Evolutionary conservation across 2,797 vertebrate genomes (phyloP), one percentile per base, ranked within the genome.

Genomic region (Sus cebifrons): DNA sequence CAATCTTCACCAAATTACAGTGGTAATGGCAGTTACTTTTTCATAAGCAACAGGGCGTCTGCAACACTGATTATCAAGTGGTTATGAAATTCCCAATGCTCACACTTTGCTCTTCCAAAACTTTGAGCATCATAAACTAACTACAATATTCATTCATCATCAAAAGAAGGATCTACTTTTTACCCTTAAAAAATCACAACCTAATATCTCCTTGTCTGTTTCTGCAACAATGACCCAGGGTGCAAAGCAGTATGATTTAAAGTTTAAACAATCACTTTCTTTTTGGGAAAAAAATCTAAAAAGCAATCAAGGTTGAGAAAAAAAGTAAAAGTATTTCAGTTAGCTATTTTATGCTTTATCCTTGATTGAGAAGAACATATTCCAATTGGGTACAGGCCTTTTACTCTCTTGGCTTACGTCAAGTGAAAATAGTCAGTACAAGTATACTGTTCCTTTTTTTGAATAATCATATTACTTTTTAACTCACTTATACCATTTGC

Each of bases 1-100:
- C 29, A 96, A 12, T 73, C 60, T 86, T 96, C 94, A 36, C 49
- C 79, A 96, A 92, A 95, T 96, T 93, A 86, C 49, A 87, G 17
- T 89, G 11, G 36, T 79, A 94, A 96, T 81, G n/a, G 67, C 52
- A 23, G 75, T 90, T 85, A 91, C 23, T 95, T 94, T 95, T 92
- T 93, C 75, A 94, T 78, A 95, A 96, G 86, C 83, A 79, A 91
- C 86, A 96, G 93, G 68, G 70, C 0, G 1, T 88, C 85, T 94
- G 54, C 25, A 84, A 65, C 89, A 87, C 81, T 97, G 95, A 94
- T 97, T 96, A 96, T 94, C 67, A 89, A 95, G 93, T 86, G 78
- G 11, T 93, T 96, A 29, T 95, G 87, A 96, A 93, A 94, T 96
- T 95, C 23, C 56, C 44, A 89, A 21, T 81, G 25, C 23, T 96